phyloP scores from a whole-genome alignment of 2,888 invertebrate species.

The Phorcus lineatus region DNA sequence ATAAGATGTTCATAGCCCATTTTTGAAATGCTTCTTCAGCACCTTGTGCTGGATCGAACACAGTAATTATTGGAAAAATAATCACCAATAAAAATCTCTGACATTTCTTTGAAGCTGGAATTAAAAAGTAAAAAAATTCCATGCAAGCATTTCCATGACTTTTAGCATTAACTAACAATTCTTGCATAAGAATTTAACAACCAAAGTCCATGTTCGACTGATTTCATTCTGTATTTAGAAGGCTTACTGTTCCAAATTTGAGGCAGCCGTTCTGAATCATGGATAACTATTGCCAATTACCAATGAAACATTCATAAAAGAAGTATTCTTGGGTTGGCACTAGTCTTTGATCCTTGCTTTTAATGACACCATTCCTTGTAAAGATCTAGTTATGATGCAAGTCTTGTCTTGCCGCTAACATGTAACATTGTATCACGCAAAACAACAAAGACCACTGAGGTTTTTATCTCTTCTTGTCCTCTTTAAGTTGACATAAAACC shows the following conservation, averaged over 20 bases:
- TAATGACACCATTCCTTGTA: neutral
- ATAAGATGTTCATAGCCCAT: too few species aligned
- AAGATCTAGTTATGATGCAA: neutral
- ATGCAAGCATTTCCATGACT: too few species aligned
- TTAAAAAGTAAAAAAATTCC: too few species aligned
- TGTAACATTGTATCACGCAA: neutral
- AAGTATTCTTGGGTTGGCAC: neutral
- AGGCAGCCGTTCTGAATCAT: neutral
- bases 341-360: neutral
- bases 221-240: conserved; percentile 1
- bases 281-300: neutral
- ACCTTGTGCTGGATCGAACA: too few species aligned
- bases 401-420: neutral
- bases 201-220: neutral
- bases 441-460: neutral
- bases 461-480: too few species aligned
- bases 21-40: too few species aligned
- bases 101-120: too few species aligned
- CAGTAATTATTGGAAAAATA: too few species aligned
- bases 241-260: neutral
- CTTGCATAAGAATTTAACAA: too few species aligned
- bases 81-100: too few species aligned
- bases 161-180: too few species aligned
- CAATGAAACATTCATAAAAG: conserved; percentile 13
- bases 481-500: too few species aligned